A percentile compares a stretch with the other conserved stretches of the same genome.
Evolutionary conservation across 2,113 vertebrate species (phyloP).

Genomic region (Stigmatopora nigra): DNA sequence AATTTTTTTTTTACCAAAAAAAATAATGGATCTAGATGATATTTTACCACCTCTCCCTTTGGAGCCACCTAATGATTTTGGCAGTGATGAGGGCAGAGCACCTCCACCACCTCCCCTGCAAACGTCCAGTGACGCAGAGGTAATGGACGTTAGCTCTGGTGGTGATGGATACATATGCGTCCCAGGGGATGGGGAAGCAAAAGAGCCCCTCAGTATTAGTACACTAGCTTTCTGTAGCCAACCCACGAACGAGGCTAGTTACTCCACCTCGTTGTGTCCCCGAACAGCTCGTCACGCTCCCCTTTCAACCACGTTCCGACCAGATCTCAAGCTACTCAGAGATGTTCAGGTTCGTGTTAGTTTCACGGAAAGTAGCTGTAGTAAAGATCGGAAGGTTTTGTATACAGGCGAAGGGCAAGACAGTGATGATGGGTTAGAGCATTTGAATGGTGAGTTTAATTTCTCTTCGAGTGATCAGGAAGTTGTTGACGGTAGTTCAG

Average conservation of each 20-base stretch:
- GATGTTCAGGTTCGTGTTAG: conserved; percentile 96
- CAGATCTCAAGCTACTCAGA: conserved; percentile 92
- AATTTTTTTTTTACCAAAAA: conserved; percentile 4
- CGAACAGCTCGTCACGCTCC: conserved; percentile 94
- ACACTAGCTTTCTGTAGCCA: conserved; percentile 80
- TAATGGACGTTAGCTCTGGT: conserved; percentile 99
- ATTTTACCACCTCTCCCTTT: conserved; percentile 86
- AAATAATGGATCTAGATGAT: conserved; percentile 85
- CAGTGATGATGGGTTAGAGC: conserved; percentile 67
- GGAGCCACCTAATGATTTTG: conserved; percentile 81
- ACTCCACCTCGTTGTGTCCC: conserved; percentile 75
- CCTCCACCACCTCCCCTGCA: conserved; percentile 99
- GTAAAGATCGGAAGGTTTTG: conserved; percentile 93
- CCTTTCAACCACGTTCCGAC: conserved; percentile 84
- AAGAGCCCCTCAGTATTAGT: conserved; percentile 81
- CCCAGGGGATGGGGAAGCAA: conserved; percentile 81
- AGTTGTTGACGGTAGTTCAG: conserved; percentile 55
- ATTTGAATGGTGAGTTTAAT: conserved; percentile 84
- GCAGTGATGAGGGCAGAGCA: conserved; percentile 79
- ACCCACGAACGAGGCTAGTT: conserved; percentile 72
- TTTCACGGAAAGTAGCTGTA: conserved; percentile 89
- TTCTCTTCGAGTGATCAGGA: conserved; percentile 69
- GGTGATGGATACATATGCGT: conserved; percentile 98
- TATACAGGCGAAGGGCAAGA: conserved; percentile 86
- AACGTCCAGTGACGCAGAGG: conserved; percentile 99